phyloP scores from a whole-genome alignment of 92 coral and sea anemone genomes.

The Meandrina meandrites region DNA sequence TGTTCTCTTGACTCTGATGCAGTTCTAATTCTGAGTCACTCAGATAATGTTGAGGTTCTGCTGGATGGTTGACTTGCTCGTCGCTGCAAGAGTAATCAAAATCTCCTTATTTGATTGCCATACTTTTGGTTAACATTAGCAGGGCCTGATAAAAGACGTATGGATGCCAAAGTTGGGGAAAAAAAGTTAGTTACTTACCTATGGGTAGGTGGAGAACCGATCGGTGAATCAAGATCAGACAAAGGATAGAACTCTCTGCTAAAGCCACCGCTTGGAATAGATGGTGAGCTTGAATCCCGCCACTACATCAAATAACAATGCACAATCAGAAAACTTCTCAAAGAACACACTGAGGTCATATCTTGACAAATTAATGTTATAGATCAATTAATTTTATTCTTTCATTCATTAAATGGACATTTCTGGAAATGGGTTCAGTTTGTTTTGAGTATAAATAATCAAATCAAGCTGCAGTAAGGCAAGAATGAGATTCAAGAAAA shows the following conservation, averaged over 20 bases:
- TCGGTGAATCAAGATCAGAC: conserved; percentile 95
- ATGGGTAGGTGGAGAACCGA: conserved; percentile 81
- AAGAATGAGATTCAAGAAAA: too few relatives aligned
- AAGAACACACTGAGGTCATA: neutral
- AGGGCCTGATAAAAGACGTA: too few relatives aligned
- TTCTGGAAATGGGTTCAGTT: too few relatives aligned
- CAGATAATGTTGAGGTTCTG: conserved; percentile 75
- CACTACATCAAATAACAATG: conserved; percentile 38
- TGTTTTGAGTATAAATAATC: too few relatives aligned
- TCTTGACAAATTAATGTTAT: neutral
- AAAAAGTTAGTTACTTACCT: conserved; percentile 59
- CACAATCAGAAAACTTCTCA: neutral
- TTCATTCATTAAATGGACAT: too few relatives aligned
- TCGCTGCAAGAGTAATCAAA: conserved; percentile 23
- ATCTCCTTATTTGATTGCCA: neutral
- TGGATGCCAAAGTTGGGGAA: too few relatives aligned
- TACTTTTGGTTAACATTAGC: too few relatives aligned
- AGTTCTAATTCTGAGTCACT: conserved; percentile 94
- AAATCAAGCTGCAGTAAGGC: too few relatives aligned
- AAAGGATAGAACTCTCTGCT: conserved; percentile 71
- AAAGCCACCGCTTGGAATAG: conserved; percentile 24
- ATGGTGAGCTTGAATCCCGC: conserved; percentile 60
- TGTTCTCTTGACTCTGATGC: conserved; percentile 68
- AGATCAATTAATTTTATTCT: neutral
- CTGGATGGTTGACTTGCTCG: conserved; percentile 44